A percentile compares a stretch with the other conserved stretches of the same genome.
These are phyloP conservation scores for Cydia strobilella DNA, from an alignment of 1,140 invertebrate species.

Conservation along the genomic window DNA sequence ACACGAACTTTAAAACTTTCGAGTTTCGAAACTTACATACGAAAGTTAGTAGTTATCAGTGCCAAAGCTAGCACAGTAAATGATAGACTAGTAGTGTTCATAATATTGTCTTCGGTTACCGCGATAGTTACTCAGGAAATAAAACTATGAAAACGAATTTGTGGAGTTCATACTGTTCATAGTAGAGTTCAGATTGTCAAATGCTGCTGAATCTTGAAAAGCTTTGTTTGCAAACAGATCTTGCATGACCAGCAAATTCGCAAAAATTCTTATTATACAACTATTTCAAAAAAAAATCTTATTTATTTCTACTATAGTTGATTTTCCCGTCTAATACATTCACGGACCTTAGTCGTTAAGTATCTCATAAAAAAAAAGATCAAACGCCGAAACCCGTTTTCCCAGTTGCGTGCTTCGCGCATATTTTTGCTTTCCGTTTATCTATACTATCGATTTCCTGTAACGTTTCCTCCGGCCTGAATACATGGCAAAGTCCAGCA, in stretches of 20 bases:
- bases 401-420: conserved; percentile 1
- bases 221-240: neutral
- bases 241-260: too few species aligned
- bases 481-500: conserved; percentile 24
- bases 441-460: conserved; percentile 8
- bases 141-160: too few species aligned
- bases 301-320: too few species aligned
- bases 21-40: neutral
- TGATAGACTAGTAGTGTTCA: neutral
- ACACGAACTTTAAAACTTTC: neutral
- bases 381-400: conserved; percentile 5
- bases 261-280: too few species aligned
- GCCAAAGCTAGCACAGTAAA: neutral
- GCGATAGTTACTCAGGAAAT: too few species aligned
- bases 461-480: conserved; percentile 4
- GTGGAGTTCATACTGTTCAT: too few species aligned
- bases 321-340: too few species aligned
- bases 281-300: too few species aligned
- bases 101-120: too few species aligned
- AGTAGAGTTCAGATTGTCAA: neutral
- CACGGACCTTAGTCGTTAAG: too few species aligned
- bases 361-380: neutral
- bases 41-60: neutral
- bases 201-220: neutral
- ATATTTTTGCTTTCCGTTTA: conserved; percentile 25